Evolutionary conservation across 2,113 vertebrate species (phyloP).

Genomic region (Cephalopterus ornatus): DNA sequence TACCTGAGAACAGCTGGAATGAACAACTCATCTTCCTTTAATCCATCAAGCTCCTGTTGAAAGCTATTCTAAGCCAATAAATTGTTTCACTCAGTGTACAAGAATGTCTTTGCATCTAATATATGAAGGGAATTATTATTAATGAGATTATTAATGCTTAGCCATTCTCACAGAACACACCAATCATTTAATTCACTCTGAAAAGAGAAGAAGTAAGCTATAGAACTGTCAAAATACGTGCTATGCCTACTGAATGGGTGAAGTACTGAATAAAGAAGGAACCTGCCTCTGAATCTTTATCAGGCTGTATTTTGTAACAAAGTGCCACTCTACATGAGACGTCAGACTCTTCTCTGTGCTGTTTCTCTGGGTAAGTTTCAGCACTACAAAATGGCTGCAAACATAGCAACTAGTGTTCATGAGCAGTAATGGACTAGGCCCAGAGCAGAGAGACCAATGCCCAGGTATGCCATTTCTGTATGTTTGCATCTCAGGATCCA

Average conservation of each 20-base stretch:
- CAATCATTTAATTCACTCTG: not conserved
- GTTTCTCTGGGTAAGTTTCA: not conserved
- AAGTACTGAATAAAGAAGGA: not conserved
- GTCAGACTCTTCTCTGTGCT: not conserved
- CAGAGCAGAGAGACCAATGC: not conserved
- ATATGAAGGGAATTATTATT: not conserved
- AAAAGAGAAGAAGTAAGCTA: not conserved
- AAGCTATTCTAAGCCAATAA: not conserved
- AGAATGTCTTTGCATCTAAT: not conserved
- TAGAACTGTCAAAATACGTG: not conserved
- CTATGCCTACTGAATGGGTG: not conserved
- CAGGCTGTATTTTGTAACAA: not conserved
- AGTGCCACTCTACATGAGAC: not conserved
- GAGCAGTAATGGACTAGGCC: rapidly evolving
- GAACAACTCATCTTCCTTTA: not conserved
- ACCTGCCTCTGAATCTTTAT: not conserved
- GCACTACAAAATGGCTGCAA: not conserved
- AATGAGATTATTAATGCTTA: not conserved
- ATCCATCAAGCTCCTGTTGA: not conserved
- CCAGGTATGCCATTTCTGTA: not conserved
- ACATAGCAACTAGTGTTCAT: not conserved
- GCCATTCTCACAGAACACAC: not conserved
- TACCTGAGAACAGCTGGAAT: not conserved
- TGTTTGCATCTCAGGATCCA: not conserved
- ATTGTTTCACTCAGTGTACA: not conserved